Conservation (phyloP, 1,140 invertebrate species). For the Drosophila nasuta region DNA sequence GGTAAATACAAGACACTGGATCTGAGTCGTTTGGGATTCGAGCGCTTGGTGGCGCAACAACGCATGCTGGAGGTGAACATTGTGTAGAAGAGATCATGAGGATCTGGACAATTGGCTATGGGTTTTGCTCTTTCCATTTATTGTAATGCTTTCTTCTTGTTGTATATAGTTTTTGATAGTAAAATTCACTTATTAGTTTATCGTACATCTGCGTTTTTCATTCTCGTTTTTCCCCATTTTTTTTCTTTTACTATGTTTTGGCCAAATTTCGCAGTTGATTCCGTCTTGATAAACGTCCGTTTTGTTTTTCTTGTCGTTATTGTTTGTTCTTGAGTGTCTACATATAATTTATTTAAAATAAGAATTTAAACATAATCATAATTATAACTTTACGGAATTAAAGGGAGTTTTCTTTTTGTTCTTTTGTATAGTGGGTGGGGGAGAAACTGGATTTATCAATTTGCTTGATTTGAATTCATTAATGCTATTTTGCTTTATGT, state of each 20-base stretch:
- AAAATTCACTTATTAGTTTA: slow-evolving; percentile 58
- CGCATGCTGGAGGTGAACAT: slow-evolving; percentile 89
- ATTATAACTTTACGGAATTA: slow-evolving; percentile 49
- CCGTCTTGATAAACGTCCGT: not conserved
- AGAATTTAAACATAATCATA: slow-evolving; percentile 75
- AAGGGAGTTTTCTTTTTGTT: slow-evolving; percentile 1
- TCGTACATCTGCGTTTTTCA: slow-evolving; percentile 18
- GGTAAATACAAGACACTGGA: slow-evolving; percentile 91
- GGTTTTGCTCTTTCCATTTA: slow-evolving; percentile 67
- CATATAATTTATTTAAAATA: slow-evolving; percentile 79
- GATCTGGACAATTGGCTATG: not conserved
- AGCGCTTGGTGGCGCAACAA: slow-evolving; percentile 90
- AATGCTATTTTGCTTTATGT: slow-evolving; percentile 33
- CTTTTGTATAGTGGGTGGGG: not conserved
- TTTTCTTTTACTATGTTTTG: slow-evolving; percentile 32
- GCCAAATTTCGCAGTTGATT: slow-evolving; percentile 32
- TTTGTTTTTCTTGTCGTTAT: not conserved
- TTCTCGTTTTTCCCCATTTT: not conserved
- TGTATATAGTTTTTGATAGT: slow-evolving; percentile 55
- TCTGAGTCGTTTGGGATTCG: slow-evolving; percentile 91
- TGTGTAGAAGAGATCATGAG: slow-evolving; percentile 85
- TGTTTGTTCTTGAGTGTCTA: slow-evolving; percentile 51
- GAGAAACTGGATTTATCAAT: slow-evolving; percentile 21
- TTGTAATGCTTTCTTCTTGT: slow-evolving; percentile 53
- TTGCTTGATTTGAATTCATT: not conserved